Conservation (phyloP, 2,113 vertebrate genomes). For the Rutilus rutilus region DNA sequence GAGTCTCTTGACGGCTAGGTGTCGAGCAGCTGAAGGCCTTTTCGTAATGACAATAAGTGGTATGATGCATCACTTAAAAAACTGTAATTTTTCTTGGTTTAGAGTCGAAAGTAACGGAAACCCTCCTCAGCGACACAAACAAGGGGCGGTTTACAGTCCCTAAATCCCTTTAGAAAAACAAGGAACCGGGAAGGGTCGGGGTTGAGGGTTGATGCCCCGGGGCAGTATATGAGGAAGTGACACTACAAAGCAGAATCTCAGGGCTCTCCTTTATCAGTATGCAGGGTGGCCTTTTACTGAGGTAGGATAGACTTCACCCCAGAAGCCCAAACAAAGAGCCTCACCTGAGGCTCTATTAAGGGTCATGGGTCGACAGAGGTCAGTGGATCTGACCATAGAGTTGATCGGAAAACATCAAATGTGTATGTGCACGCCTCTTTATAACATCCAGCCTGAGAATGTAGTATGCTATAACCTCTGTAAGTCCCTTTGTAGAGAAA, state of each 20-base stretch:
- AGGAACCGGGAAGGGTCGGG: neutral
- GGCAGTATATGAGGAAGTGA: constrained; percentile 30
- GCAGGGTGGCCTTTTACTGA: neutral
- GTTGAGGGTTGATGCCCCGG: constrained; percentile 18
- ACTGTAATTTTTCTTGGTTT: neutral
- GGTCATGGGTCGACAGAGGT: constrained; percentile 12
- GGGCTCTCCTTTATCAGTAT: constrained; percentile 37
- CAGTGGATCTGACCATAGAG: neutral
- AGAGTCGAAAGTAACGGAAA: neutral
- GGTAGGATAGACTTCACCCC: neutral
- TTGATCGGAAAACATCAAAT: neutral
- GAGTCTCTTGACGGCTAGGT: neutral
- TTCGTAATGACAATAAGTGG: neutral
- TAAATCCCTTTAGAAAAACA: neutral
- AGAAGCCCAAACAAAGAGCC: constrained; percentile 10
- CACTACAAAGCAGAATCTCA: constrained; percentile 41
- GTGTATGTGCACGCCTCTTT: neutral
- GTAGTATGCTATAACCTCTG: neutral
- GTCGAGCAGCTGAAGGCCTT: constrained; percentile 27
- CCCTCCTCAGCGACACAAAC: neutral
- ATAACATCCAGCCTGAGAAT: neutral
- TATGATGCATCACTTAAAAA: neutral
- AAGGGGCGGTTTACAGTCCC: neutral
- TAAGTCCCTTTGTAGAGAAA: neutral
- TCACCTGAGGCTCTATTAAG: neutral